Conservation (phyloP, 2,113 vertebrate species). For the Ptyas mucosa region DNA sequence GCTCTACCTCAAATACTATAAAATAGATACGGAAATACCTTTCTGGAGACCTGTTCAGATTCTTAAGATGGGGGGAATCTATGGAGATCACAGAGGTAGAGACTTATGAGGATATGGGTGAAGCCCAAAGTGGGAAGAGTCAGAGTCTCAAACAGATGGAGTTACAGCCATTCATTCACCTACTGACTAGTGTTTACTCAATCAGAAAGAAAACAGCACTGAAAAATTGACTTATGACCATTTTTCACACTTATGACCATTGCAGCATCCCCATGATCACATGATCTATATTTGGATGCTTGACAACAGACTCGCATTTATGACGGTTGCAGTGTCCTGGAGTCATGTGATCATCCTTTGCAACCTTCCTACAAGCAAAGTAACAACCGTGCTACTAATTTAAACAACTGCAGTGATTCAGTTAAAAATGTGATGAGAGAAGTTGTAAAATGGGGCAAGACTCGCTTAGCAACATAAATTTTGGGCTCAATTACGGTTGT, state of each 20-base stretch:
- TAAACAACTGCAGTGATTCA: too few species aligned
- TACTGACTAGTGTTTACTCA: neutral
- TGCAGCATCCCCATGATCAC: too few species aligned
- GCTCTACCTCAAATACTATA: neutral
- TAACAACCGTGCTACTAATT: too few species aligned
- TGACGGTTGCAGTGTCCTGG: too few species aligned
- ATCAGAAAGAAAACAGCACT: neutral
- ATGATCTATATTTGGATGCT: too few species aligned
- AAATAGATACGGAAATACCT: neutral
- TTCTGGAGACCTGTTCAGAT: neutral
- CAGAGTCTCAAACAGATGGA: neutral
- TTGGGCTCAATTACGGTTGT: neutral
- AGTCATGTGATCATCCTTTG: too few species aligned
- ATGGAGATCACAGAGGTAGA: too few species aligned
- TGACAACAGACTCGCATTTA: too few species aligned
- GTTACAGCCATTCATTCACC: neutral
- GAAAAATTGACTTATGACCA: neutral
- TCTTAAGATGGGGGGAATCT: neutral
- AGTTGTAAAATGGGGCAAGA: neutral
- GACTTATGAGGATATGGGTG: neutral
- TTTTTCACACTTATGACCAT: too few species aligned
- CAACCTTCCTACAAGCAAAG: neutral
- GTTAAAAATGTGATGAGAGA: neutral
- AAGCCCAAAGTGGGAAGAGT: neutral
- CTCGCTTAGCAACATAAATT: neutral